Evolutionary conservation across 1,140 invertebrate genomes (phyloP), one percentile per base, ranked within the genome.

Genomic region (Phymorhynchus buccinoides): DNA sequence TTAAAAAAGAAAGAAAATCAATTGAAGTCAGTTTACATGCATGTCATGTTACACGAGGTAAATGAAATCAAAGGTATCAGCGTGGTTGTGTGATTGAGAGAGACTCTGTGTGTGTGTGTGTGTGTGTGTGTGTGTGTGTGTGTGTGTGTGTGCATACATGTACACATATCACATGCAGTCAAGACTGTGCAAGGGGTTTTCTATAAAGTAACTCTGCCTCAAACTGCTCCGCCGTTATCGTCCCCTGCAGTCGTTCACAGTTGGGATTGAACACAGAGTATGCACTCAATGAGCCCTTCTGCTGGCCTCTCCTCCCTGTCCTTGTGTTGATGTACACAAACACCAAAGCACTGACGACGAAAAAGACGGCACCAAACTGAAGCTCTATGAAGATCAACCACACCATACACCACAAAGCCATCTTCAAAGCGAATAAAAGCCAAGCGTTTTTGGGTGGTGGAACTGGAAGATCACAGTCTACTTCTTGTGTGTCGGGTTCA

Each of bases 261-360:
- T 98, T 96, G 86, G 96, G 96, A 95, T 99, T 99, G 91, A 99
- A 99, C 0, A 99, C 98, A 83, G 98, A 99, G 93, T 99, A 99
- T 0, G 98, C 98, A 94, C 97, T 99, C 0, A 96, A 92, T 95
- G 98, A 97, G 52, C 96, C 96, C 22, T 87, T 79, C 62, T 89
- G n/a, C n/a, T n/a, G 93, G 83, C 94, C 95, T 83, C 94, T 95
- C 32, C 88, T 87, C 42, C 89, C 89, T 87, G 93, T 90, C 95
- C 97, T 93, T 52, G 97, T 98, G 92, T 98, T 99, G 0, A 95
- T 93, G 91, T 95, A 99, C 75, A 99, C 97, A 35, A 96, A 95
- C 88, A 96, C 90, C 77, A 99, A 94, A 0, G 95, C 92, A 9
- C 97, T 97, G 14, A 97, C 83, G 66, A 97, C 95, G 90, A 99